A percentile compares a stretch with the other conserved stretches of the same genome.
These are phyloP conservation scores for Rotaria magnacalcarata DNA, from an alignment of 2,888 invertebrate genomes.

Conservation along the genomic window DNA sequence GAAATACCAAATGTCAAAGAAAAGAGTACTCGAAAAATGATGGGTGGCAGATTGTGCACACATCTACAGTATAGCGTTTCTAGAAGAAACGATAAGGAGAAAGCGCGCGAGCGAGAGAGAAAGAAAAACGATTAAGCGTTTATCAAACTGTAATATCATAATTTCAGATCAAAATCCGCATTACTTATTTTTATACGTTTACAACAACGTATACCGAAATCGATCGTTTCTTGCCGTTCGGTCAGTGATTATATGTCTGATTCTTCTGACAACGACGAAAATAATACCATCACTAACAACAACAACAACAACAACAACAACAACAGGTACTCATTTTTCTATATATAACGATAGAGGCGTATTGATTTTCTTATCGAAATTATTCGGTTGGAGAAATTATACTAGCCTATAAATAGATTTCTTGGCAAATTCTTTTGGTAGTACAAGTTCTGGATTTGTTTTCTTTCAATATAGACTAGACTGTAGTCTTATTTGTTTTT, in stretches of 20 bases:
- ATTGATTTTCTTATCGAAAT: neutral
- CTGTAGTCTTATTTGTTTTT: neutral
- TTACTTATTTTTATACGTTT: slow-evolving; percentile 1
- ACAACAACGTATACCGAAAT: neutral
- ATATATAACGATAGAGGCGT: neutral
- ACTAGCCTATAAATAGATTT: neutral
- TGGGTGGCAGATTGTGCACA: slow-evolving; percentile 26
- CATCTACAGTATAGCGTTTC: neutral
- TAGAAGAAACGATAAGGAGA: neutral
- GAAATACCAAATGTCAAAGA: neutral
- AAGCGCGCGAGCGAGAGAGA: neutral
- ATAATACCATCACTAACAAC: neutral
- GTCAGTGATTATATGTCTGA: neutral
- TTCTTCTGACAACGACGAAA: neutral
- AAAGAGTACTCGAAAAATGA: neutral
- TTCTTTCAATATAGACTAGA: too few species aligned
- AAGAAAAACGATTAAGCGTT: neutral
- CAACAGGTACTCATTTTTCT: neutral
- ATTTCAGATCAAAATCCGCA: neutral
- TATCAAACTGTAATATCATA: neutral
- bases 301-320: neutral
- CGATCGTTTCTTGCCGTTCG: neutral
- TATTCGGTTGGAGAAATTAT: neutral
- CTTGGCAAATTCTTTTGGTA: neutral
- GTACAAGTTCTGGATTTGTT: too few species aligned